These are phyloP conservation scores for Sitta europaea DNA, from an alignment of 2,113 vertebrate genomes.

Conservation along the genomic window DNA sequence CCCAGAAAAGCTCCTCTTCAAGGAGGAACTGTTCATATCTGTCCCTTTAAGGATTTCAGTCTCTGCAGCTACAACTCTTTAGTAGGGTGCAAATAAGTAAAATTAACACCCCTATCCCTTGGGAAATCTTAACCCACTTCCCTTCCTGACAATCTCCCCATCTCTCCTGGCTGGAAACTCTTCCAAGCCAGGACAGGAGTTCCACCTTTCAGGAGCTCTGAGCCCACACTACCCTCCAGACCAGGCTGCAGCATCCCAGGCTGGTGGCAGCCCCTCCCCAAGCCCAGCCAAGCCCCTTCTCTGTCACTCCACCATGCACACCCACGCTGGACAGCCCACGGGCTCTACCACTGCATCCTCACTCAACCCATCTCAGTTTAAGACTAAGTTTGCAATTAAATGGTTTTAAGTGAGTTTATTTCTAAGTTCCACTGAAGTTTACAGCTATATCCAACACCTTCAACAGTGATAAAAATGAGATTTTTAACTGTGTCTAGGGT, in stretches of 20 bases:
- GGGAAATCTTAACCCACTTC: not conserved
- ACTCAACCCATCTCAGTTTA: not conserved
- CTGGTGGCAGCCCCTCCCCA: not conserved
- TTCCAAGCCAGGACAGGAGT: not conserved
- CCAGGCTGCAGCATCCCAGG: not conserved
- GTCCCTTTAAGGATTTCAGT: not conserved
- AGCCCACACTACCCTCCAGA: not conserved
- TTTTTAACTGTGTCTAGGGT: not conserved
- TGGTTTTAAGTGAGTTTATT: not conserved
- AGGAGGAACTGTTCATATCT: not conserved
- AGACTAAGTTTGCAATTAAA: not conserved
- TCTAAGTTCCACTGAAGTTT: not conserved
- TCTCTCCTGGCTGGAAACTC: not conserved
- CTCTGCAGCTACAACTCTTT: not conserved
- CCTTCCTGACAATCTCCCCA: not conserved
- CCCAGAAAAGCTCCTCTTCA: not conserved
- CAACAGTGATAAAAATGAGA: not conserved
- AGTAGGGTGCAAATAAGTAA: not conserved
- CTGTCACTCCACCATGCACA: not conserved
- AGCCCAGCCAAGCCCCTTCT: not conserved
- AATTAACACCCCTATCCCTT: not conserved
- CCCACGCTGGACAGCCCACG: not conserved
- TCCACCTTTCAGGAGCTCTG: not conserved
- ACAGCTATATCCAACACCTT: not conserved
- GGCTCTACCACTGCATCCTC: not conserved